These are phyloP conservation scores for Ommatoiulus sabulosus DNA, from an alignment of 2,888 invertebrate species.

Conservation along the genomic window DNA sequence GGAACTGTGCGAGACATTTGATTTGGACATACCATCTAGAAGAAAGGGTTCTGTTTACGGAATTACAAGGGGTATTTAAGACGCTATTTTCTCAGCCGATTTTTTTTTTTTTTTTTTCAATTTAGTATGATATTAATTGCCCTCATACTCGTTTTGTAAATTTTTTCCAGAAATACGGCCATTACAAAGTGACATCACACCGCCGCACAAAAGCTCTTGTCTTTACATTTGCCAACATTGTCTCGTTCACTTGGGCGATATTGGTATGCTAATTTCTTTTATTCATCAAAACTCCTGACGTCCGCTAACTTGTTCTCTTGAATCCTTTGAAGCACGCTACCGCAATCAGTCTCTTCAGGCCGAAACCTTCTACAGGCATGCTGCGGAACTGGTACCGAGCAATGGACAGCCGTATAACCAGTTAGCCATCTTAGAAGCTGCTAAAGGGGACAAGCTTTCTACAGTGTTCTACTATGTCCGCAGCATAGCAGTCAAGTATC, in stretches of 20 bases:
- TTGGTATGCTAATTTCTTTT: slow-evolving; percentile 66
- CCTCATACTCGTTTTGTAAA: not conserved
- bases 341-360: slow-evolving; percentile 84
- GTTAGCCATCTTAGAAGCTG: slow-evolving; percentile 82
- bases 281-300: not conserved
- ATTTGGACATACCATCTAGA: slow-evolving; percentile 82
- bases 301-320: slow-evolving; percentile 62
- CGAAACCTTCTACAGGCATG: slow-evolving; percentile 80
- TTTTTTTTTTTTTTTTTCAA: not conserved
- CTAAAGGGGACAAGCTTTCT: slow-evolving; percentile 82
- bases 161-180: slow-evolving; percentile 52
- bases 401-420: slow-evolving; percentile 87
- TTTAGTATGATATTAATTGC: not conserved
- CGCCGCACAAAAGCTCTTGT: slow-evolving; percentile 77
- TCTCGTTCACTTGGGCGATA: slow-evolving; percentile 87
- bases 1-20: slow-evolving; percentile 84
- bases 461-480: slow-evolving; percentile 89
- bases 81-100: not conserved
- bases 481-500: slow-evolving; percentile 84
- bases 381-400: slow-evolving; percentile 68
- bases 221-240: slow-evolving; percentile 90
- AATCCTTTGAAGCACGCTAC: slow-evolving; percentile 75
- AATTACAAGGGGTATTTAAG: slow-evolving; percentile 67
- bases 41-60: slow-evolving; percentile 71
- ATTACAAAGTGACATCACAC: slow-evolving; percentile 59